phyloP scores from a whole-genome alignment of 2,113 vertebrate species.

The Chionis minor region DNA sequence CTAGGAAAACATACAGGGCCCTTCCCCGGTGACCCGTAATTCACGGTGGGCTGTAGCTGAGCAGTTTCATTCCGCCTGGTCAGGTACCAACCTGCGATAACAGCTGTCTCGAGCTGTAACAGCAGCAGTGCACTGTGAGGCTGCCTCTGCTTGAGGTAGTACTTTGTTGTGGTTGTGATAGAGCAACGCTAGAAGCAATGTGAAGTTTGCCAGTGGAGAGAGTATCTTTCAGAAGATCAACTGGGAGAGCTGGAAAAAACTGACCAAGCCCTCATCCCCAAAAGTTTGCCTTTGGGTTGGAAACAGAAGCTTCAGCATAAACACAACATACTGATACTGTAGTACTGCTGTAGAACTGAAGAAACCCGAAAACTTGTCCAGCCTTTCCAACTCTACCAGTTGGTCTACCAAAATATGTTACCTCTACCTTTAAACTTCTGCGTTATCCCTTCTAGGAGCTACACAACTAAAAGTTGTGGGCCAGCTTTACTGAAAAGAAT shows the following conservation, averaged over 20 bases:
- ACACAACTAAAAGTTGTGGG: background rate
- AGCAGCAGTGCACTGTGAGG: background rate
- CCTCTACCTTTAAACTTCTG: background rate
- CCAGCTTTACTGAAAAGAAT: background rate
- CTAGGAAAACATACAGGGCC: background rate
- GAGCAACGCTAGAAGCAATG: rapidly evolving
- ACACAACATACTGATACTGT: background rate
- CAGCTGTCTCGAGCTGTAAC: background rate
- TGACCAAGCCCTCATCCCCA: background rate
- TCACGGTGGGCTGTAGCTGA: background rate
- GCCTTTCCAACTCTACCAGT: background rate
- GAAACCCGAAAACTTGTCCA: background rate
- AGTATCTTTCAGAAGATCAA: background rate
- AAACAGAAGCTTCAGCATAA: background rate
- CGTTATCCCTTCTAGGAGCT: background rate
- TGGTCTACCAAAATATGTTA: background rate
- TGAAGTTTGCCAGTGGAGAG: background rate
- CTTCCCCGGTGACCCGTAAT: background rate
- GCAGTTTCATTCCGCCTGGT: background rate
- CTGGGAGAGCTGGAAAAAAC: background rate
- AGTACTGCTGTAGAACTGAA: background rate
- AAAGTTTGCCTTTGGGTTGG: background rate
- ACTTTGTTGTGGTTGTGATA: background rate
- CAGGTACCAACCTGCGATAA: background rate
- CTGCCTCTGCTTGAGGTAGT: background rate